Evolutionary conservation across 1,140 invertebrate species (phyloP).

Genomic region (Teleogryllus occipitalis): DNA sequence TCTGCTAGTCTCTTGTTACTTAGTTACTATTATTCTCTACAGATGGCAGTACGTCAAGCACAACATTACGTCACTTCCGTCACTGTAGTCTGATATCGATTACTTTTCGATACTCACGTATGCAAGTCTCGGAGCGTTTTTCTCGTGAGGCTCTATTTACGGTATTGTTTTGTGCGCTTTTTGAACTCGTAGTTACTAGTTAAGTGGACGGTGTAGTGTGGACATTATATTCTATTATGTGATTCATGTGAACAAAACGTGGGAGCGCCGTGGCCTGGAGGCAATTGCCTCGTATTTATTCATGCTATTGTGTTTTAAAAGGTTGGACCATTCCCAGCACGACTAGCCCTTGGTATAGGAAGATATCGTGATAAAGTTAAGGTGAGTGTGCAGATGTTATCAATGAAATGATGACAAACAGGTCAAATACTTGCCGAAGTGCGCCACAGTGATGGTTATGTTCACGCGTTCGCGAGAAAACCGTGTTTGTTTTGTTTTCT

Average conservation of each 20-base stretch:
- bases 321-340: background rate
- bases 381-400: background rate
- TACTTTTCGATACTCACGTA: background rate
- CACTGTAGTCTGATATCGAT: background rate
- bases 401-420: background rate
- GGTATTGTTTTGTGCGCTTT: background rate
- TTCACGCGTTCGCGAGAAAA: background rate
- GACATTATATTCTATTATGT: background rate
- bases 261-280: background rate
- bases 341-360: background rate
- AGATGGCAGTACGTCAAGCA: background rate
- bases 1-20: background rate
- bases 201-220: background rate
- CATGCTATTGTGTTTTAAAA: background rate
- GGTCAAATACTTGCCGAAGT: background rate
- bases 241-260: background rate
- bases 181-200: background rate
- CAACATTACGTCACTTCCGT: slow-evolving; percentile 1
- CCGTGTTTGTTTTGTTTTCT: too few relatives aligned
- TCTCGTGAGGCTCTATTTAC: slow-evolving; percentile 1
- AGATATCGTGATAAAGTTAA: background rate
- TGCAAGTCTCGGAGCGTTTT: slow-evolving; percentile 3
- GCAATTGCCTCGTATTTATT: background rate
- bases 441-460: background rate
- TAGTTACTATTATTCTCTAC: background rate